Conservation (phyloP, 2,888 invertebrate species). For the Ypsolopha sequella region DNA sequence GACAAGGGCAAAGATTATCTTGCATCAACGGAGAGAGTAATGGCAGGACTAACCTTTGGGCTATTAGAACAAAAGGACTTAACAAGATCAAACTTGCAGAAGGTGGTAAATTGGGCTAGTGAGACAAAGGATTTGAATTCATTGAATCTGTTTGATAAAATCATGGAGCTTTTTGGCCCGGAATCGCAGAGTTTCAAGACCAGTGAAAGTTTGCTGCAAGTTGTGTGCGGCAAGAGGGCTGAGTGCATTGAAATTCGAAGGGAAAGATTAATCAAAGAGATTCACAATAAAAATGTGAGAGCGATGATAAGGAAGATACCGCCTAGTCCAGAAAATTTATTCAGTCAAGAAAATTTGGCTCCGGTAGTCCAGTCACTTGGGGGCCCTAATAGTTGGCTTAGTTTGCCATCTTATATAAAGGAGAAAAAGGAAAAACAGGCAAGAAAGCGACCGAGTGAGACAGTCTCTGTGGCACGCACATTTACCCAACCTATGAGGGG, state of each 20-base stretch:
- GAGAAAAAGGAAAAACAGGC: neutral
- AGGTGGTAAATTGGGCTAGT: slow-evolving; percentile 6
- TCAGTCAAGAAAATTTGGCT: neutral
- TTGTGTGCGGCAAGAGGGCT: slow-evolving; percentile 8
- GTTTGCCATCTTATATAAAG: neutral
- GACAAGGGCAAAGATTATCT: slow-evolving; percentile 12
- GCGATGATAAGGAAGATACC: slow-evolving; percentile 3
- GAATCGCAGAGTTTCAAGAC: slow-evolving; percentile 3
- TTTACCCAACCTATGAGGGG: neutral
- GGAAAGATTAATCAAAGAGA: slow-evolving; percentile 6
- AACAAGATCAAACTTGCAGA: slow-evolving; percentile 1
- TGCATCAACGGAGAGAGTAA: slow-evolving; percentile 6
- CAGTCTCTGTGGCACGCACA: neutral
- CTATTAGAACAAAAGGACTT: slow-evolving; percentile 1
- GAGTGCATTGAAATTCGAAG: slow-evolving; percentile 10
- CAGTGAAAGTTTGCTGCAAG: slow-evolving; percentile 7
- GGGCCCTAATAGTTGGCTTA: slow-evolving; percentile 4
- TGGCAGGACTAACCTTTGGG: slow-evolving; percentile 8
- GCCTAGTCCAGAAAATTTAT: slow-evolving; percentile 7
- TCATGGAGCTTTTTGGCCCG: slow-evolving; percentile 5
- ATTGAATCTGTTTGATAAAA: slow-evolving; percentile 6
- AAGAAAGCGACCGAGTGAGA: neutral
- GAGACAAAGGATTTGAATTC: neutral
- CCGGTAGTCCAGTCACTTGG: slow-evolving; percentile 7
- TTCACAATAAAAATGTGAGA: slow-evolving; percentile 1